phyloP scores from a whole-genome alignment of 2,797 vertebrate genomes.

The Calcarius lapponicus region DNA sequence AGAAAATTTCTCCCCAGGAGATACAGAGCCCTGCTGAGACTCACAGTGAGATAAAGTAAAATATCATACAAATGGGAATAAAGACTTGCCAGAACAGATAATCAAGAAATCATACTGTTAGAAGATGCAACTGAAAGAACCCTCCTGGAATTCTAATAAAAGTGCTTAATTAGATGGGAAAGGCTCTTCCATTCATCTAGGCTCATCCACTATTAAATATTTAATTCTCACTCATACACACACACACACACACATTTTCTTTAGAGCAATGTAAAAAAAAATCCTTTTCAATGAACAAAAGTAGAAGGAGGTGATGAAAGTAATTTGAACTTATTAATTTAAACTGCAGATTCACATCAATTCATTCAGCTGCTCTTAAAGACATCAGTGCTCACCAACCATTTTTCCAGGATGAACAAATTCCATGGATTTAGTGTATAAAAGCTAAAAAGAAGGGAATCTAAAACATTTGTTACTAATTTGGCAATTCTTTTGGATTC shows the following conservation, averaged over 20 bases:
- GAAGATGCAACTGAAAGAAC: background rate
- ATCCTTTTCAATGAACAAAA: background rate
- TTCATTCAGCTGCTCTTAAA: background rate
- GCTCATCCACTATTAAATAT: background rate
- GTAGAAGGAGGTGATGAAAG: background rate
- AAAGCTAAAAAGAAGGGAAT: background rate
- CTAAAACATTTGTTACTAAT: background rate
- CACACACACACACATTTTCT: background rate
- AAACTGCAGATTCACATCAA: background rate
- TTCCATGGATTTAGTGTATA: background rate
- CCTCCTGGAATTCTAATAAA: background rate
- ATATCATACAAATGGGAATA: slow-evolving; percentile 16
- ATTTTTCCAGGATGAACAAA: background rate
- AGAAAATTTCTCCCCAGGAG: slow-evolving; percentile 46
- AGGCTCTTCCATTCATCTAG: background rate
- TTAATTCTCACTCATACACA: background rate
- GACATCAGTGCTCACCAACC: background rate
- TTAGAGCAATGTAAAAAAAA: background rate
- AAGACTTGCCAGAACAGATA: slow-evolving; percentile 32
- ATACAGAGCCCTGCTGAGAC: background rate
- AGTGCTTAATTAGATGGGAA: background rate
- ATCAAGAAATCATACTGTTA: slow-evolving; percentile 20
- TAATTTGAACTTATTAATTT: background rate
- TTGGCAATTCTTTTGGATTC: background rate
- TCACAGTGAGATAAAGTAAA: background rate